Percentiles rank a stretch among this genome's conserved stretches.
Evolutionary conservation across 2,888 invertebrate species (phyloP).

Genomic region (Dicranocentrus wangi): DNA sequence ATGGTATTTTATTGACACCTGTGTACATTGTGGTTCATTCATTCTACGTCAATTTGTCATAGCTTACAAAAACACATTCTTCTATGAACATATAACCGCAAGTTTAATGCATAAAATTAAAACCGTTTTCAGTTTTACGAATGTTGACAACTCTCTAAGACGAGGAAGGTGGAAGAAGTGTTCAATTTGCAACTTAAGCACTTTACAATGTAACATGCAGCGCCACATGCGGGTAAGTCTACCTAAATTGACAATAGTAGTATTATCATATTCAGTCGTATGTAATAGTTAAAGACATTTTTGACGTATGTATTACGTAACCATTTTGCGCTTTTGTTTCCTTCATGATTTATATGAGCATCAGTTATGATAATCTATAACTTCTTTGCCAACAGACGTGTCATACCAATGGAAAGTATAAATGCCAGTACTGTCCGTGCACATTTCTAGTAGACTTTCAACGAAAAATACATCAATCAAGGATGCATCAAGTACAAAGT

Average conservation of each 20-base stretch:
- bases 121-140: constrained; percentile 1
- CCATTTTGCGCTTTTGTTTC: neutral
- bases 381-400: no score
- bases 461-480: constrained; percentile 18
- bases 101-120: no score
- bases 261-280: no score
- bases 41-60: no score
- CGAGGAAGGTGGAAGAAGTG: constrained; percentile 11
- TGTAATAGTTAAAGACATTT: neutral
- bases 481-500: constrained; percentile 4
- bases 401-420: constrained; percentile 27
- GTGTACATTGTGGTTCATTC: no score
- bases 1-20: no score
- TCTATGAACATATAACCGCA: no score
- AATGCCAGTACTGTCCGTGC: constrained; percentile 36
- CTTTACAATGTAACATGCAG: neutral
- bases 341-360: neutral
- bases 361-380: no score
- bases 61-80: no score
- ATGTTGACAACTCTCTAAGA: constrained; percentile 14
- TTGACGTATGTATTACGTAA: no score
- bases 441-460: neutral
- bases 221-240: neutral
- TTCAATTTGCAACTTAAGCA: constrained; percentile 1
- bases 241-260: no score